Evolutionary conservation across 2,113 vertebrate genomes (phyloP), one percentile per base, ranked within the genome.

Genomic region (Pandion haliaetus): DNA sequence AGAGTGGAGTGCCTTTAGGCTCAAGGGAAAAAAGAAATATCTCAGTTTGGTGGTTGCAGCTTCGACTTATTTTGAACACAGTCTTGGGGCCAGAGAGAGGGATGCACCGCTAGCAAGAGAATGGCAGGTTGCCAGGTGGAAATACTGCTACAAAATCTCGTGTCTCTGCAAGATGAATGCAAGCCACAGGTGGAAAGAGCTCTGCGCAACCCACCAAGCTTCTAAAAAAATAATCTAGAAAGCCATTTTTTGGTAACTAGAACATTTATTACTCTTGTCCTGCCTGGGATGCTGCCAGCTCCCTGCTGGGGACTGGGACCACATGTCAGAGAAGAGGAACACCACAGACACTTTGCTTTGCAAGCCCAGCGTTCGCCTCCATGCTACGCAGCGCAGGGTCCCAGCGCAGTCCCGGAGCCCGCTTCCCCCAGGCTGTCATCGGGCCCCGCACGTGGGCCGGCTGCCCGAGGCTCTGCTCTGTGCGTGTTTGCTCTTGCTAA

Each of bases 281-380:
- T 57, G 40, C 17, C 9, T 8, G 54, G 20, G 34, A 59, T 45
- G 63, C 49, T 67, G 70, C 55, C n/a, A 47, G 44, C 28, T 36
- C 24, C 31, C 82, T 49, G 61, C n/a, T 74, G 86, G 19, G 47
- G 32, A 71, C 0, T 1, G 65, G 12, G 19, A 82, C 34, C 45
- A 3, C 1, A 2, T 0, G 2, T 9, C 1, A 0, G 2, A 47
- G 29, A 65, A 34, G 40, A 79, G 25, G 50, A 72, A 2, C 9
- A 91, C 10, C 38, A 81, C 14, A 24, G 69, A 36, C 32, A 3
- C 38, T 40, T 42, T 36, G 19, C 24, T 6, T 23, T 17, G 34
- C 18, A 8, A 42, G 54, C 17, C 49, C 78, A 24, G 23, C 3
- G 4, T 15, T 62, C 23, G 2, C 26, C 44, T 38, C 28, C 0